Evolutionary conservation across 2,888 invertebrate species (phyloP), one percentile per base, ranked within the genome.

Genomic region (Aphidius colemani): DNA sequence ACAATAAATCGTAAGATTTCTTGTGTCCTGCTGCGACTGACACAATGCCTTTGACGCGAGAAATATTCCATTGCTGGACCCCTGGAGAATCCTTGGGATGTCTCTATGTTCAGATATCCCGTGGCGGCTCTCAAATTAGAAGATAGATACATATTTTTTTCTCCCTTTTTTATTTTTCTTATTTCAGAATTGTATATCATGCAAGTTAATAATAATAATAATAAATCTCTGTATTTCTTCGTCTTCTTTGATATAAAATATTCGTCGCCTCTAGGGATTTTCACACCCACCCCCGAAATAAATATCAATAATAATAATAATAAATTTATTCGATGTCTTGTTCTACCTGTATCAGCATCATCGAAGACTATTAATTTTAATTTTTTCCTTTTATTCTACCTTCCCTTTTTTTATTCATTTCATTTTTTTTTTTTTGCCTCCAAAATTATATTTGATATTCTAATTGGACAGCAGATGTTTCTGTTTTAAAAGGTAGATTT

Each of bases 91-190:
- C 66, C 59, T 65, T 55, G 58, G 68, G 71, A 72, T 69, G 72
- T 72, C 72, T 72, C 69, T 70, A 72, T 72, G 67, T 63, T 61
- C 67, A 66, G 69, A 69, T 68, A 68, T 61, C 70, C 69, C 69
- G 70, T 65, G 65, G 70, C 66, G 70, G 66, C 67, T 68, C 70
- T 70, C 69, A 69, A 72, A 72, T 72, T 71, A 70, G 70, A 68
- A 64, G 59, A 68, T 30, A 30, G 30, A 30, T 30, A 30, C 30
- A 30, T 30, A 30, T 30, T 5, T 30, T 30, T 30, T 30, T 30
- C 3, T 30, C 13, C 2, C 13, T 30, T 30, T 30, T 2, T 30
- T 30, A 30, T 30, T 4, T 30, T 30, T 30, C 30, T 30, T 30
- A 30, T 30, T 30, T 30, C 5, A 30, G 5, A 30, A 30, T 30